These are phyloP conservation scores for Xiphorhynchus elegans DNA, from an alignment of 2,113 vertebrate genomes.

Conservation along the genomic window DNA sequence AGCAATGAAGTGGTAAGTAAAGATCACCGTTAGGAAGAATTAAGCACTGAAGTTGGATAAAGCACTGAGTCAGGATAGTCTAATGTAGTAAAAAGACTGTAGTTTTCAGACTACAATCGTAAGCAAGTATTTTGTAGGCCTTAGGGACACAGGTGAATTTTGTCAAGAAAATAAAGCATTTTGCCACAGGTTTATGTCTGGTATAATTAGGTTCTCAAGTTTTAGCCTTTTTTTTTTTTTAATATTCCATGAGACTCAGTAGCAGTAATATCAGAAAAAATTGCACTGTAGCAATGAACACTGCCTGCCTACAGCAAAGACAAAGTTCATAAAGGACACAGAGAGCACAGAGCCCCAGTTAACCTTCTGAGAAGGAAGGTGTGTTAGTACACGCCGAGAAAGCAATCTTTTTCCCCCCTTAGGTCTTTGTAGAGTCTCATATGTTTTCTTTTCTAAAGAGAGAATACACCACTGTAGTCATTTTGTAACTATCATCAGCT, in stretches of 20 bases:
- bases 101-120: background rate
- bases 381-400: background rate
- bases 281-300: background rate
- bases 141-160: slow-evolving; percentile 2
- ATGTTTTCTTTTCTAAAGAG: background rate
- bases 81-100: background rate
- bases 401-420: background rate
- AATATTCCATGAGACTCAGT: background rate
- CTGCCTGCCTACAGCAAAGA: slow-evolving; percentile 28
- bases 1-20: background rate
- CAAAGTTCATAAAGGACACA: background rate
- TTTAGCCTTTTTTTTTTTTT: background rate
- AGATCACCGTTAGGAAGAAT: background rate
- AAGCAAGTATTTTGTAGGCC: background rate
- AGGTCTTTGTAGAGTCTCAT: background rate
- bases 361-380: slow-evolving; percentile 22
- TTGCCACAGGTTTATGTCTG: background rate
- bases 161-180: background rate
- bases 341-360: background rate
- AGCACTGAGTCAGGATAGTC: background rate
- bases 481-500: background rate
- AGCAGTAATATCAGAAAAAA: background rate
- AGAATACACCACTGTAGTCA: background rate
- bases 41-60: background rate
- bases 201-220: background rate